phyloP scores from a whole-genome alignment of 2,888 invertebrate genomes.

The Oxystoma pomonae region DNA sequence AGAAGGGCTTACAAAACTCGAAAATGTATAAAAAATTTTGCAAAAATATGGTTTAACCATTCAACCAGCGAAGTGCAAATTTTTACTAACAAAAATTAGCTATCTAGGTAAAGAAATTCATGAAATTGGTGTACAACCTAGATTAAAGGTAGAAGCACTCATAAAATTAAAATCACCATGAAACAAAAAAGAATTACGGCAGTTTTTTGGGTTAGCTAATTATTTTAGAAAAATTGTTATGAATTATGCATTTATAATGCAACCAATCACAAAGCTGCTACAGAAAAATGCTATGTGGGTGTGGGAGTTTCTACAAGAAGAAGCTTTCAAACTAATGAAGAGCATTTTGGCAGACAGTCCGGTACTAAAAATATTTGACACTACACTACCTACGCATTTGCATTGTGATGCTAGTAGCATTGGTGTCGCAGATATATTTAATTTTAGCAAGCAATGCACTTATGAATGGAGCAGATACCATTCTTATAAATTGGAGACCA shows the following conservation, averaged over 20 bases:
- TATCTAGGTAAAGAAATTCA: constrained; percentile 14
- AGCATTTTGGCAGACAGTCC: constrained; percentile 7
- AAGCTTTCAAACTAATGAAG: constrained; percentile 15
- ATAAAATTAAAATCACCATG: constrained; percentile 11
- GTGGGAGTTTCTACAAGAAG: constrained; percentile 14
- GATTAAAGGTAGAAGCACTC: constrained; percentile 12
- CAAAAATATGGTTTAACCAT: constrained; percentile 11
- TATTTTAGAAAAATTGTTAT: constrained; percentile 16
- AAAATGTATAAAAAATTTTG: constrained; percentile 12
- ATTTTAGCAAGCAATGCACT: too few species aligned
- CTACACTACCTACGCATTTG: too few species aligned
- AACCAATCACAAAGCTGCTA: constrained; percentile 19
- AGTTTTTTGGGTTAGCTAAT: constrained; percentile 14
- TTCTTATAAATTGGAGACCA: too few species aligned
- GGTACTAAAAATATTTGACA: constrained; percentile 13
- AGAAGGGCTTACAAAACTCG: constrained; percentile 13
- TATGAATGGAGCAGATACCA: neutral
- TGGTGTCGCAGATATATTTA: too few species aligned
- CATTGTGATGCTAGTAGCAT: too few species aligned
- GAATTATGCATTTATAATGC: constrained; percentile 18
- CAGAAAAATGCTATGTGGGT: constrained; percentile 15
- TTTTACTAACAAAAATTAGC: too few species aligned
- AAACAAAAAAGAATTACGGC: constrained; percentile 14
- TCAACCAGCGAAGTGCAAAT: too few species aligned
- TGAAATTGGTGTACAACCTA: constrained; percentile 5